Base-by-base conservation (phyloP, 2,888 invertebrate genomes). In the Nebria salina region DNA sequence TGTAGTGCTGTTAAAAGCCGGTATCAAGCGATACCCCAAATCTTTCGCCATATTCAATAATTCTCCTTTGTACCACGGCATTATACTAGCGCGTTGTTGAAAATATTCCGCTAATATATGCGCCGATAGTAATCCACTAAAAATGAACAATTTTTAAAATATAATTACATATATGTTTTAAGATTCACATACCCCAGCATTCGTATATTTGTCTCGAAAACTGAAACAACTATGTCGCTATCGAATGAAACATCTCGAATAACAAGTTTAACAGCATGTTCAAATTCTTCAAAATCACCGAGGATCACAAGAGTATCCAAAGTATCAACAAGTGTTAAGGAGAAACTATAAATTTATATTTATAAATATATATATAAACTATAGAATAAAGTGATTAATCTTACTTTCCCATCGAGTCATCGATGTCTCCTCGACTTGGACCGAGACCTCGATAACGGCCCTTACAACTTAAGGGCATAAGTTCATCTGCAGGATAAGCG, bases 1-100 rank as follows among this genome's bases (percentile, higher is more conserved):
- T 0, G 98, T 98, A 3, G 97, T 94, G 0, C 99, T 98, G 88
- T 99, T 98, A 89, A 99, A 99, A 3, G 99, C 98, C n/a, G 99
- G 99, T 83, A 99, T 89, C 79, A 99, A 91, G 83, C 98, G 91
- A 87, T 94, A 95, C 3, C 98, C 99, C 78, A 99, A 91, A 88
- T 99, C 98, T 87, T 95, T 95, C 0, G 99, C 98, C 94, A 97
- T 94, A 72, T 91, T 91, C 26, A 99, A 90, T 83, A 99, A 90
- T 89, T 99, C 96, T 9, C 96, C 96, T 85, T 93, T 92, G 87
- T 97, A 97, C 97, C 97, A 97, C 68, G 91, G 90, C 91, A 97
- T 92, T 75, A 92, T 91, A 43, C 93, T 93, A 70, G 94, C 92
- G 84, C 94, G 92, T 83, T 93, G 92, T 89, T 96, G 95, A 78